These are phyloP conservation scores for Eucera pruinosa DNA, from an alignment of 2,888 invertebrate species.

Conservation along the genomic window DNA sequence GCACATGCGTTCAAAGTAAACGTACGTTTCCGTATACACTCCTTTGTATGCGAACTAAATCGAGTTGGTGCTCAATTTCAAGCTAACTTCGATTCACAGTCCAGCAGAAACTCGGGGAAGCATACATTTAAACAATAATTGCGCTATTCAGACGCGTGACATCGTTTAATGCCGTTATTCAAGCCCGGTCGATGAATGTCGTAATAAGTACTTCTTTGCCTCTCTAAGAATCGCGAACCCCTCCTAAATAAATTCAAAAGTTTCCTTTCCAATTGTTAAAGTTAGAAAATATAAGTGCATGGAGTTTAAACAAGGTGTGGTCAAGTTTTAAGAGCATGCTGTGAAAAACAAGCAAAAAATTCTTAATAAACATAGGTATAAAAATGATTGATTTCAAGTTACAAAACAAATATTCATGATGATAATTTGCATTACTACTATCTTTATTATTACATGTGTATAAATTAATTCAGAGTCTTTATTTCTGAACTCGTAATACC, in stretches of 20 bases:
- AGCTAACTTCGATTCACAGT: conserved; percentile 48
- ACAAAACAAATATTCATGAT: no score
- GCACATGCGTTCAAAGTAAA: conserved; percentile 29
- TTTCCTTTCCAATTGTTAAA: conserved; percentile 1
- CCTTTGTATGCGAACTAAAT: conserved; percentile 53
- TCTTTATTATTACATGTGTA: no score
- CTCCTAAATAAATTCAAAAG: neutral
- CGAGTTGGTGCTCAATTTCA: conserved; percentile 52
- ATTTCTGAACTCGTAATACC: no score
- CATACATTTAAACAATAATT: conserved; percentile 55
- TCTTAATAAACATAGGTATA: no score
- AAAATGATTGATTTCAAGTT: no score
- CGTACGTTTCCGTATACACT: conserved; percentile 31
- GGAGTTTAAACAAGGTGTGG: no score
- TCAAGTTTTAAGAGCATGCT: no score
- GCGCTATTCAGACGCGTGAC: conserved; percentile 42
- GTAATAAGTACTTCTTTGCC: neutral
- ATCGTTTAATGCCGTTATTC: conserved; percentile 47
- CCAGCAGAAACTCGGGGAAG: conserved; percentile 36
- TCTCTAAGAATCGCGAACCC: neutral
- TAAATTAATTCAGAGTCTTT: no score
- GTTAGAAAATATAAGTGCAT: neutral
- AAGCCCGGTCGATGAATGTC: neutral
- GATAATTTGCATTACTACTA: no score
- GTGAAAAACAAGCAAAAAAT: no score